phyloP scores from a whole-genome alignment of 2,113 vertebrate species.

The Arizona elegans region DNA sequence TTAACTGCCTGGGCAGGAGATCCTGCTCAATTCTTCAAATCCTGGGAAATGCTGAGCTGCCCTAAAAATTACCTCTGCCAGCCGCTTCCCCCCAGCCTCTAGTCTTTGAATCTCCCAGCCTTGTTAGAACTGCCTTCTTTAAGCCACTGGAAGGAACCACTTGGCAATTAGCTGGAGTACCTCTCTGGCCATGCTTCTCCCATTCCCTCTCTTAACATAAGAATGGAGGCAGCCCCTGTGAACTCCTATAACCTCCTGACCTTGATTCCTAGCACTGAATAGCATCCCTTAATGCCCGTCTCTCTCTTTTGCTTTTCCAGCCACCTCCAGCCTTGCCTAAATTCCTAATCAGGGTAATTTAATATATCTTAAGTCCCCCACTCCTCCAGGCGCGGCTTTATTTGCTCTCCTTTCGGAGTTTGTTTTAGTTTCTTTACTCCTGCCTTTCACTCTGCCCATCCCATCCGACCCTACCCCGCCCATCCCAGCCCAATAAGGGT shows the following conservation, averaged over 20 bases:
- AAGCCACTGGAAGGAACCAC: constrained; percentile 67
- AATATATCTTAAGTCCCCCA: constrained; percentile 93
- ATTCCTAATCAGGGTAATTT: constrained; percentile 99
- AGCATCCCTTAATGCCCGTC: constrained; percentile 77
- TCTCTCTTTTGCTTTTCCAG: constrained; percentile 83
- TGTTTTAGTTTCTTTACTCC: constrained; percentile 90
- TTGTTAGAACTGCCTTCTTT: constrained; percentile 60
- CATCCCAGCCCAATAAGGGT: constrained; percentile 64
- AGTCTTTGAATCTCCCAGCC: constrained; percentile 50
- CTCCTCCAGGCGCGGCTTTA: constrained; percentile 70
- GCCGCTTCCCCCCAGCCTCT: constrained; percentile 39
- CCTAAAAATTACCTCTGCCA: not conserved
- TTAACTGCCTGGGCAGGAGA: not conserved
- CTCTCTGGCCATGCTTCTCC: constrained; percentile 74
- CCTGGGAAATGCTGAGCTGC: not conserved
- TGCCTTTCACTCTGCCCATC: constrained; percentile 79
- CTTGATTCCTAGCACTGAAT: constrained; percentile 88
- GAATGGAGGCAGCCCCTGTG: constrained; percentile 92
- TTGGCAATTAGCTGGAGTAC: constrained; percentile 79
- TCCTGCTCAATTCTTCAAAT: not conserved
- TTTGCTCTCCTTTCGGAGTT: constrained; percentile 86
- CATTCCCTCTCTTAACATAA: constrained; percentile 86
- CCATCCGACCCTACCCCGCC: constrained; percentile 57
- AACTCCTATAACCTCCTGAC: constrained; percentile 94
- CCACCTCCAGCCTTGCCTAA: constrained; percentile 87